Evolutionary conservation across 2,888 invertebrate species (phyloP).

Genomic region (Caradrina clavipalpis): DNA sequence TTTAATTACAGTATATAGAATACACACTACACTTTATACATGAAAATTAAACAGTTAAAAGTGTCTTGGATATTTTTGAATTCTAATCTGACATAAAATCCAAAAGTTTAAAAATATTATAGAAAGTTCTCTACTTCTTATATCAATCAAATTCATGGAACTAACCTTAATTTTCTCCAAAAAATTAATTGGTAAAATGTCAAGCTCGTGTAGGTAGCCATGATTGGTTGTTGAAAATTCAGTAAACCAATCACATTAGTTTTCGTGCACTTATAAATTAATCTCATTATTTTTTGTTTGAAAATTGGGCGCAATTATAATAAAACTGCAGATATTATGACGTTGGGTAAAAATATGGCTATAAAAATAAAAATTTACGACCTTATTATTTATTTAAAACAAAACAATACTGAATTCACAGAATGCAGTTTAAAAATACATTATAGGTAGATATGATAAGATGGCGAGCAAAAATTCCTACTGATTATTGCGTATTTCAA

Average conservation of each 20-base stretch:
- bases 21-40: too few species aligned
- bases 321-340: constrained; percentile 43
- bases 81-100: constrained; percentile 27
- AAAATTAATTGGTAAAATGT: too few species aligned
- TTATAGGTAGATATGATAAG: constrained; percentile 13
- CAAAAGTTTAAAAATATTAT: constrained; percentile 2
- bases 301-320: neutral
- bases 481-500: neutral
- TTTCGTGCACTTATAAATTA: too few species aligned
- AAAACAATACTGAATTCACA: constrained; percentile 69
- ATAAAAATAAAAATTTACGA: constrained; percentile 58
- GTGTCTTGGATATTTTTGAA: too few species aligned
- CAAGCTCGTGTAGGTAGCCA: too few species aligned
- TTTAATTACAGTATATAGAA: too few species aligned
- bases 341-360: constrained; percentile 48
- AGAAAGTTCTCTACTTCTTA: neutral
- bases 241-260: too few species aligned
- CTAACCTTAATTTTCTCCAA: too few species aligned
- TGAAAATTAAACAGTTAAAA: too few species aligned
- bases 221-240: too few species aligned
- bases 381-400: constrained; percentile 50
- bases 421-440: constrained; percentile 62
- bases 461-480: constrained; percentile 14
- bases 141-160: constrained; percentile 33
- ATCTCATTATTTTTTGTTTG: too few species aligned